These are phyloP conservation scores for Ctenomys sociabilis DNA, from an alignment of 2,113 vertebrate species.

Conservation along the genomic window DNA sequence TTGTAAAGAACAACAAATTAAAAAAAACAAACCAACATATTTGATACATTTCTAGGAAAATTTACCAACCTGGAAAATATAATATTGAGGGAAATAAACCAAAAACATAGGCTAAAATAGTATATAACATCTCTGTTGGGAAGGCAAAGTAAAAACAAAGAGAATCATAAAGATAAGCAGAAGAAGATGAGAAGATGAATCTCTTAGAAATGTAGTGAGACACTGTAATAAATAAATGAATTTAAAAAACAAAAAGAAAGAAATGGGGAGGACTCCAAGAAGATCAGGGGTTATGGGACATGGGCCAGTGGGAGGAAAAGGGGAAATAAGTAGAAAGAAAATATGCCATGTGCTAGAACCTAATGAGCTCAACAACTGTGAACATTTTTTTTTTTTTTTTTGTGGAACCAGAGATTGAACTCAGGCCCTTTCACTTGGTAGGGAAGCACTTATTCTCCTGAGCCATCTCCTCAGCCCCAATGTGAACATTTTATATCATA, in stretches of 20 bases:
- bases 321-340: not conserved
- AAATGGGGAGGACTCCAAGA: not conserved
- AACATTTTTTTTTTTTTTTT: too few species aligned
- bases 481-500: not conserved
- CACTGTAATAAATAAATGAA: too few species aligned
- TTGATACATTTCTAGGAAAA: not conserved
- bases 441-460: too few species aligned
- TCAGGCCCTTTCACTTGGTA: too few species aligned
- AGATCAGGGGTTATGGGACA: not conserved
- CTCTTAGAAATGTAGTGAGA: too few species aligned
- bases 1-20: not conserved
- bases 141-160: not conserved
- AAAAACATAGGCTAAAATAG: not conserved
- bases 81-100: not conserved
- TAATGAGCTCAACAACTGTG: not conserved
- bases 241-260: too few species aligned
- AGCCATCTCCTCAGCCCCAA: too few species aligned
- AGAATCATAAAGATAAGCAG: not conserved
- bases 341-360: not conserved
- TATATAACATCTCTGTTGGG: not conserved
- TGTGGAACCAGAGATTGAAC: too few species aligned
- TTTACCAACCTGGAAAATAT: not conserved
- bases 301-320: fast-evolving
- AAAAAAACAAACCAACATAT: too few species aligned
- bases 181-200: not conserved